Evolutionary conservation across 2,113 vertebrate genomes (phyloP).

Genomic region (Emydocephalus ijimae): DNA sequence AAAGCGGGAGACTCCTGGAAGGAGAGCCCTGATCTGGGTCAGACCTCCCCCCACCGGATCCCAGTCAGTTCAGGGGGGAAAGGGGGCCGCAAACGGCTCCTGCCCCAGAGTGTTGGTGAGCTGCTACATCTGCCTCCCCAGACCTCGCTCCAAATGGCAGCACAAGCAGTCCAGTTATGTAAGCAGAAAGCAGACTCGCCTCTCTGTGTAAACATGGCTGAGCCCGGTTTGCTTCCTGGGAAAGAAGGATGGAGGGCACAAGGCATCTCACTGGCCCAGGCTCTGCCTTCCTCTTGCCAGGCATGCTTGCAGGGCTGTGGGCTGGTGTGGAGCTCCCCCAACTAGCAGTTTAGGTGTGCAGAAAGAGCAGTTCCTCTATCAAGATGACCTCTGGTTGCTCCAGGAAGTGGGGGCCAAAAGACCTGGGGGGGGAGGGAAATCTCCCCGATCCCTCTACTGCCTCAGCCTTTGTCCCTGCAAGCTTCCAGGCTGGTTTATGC

Average conservation of each 20-base stretch:
- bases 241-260: neutral
- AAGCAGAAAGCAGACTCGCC: neutral
- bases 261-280: neutral
- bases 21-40: neutral
- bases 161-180: neutral
- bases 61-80: neutral
- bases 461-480: neutral
- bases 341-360: neutral
- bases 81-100: too few species aligned
- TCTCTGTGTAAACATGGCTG: conserved; percentile 22
- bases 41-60: neutral
- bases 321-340: neutral
- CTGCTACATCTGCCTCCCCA: neutral
- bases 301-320: neutral
- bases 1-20: neutral
- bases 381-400: neutral
- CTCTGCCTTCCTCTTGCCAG: neutral
- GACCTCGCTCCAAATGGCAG: neutral
- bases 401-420: neutral
- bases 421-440: neutral
- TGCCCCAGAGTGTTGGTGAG: neutral
- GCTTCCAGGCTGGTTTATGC: neutral
- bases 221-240: neutral
- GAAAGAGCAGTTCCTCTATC: neutral
- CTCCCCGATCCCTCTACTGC: neutral